Base-by-base conservation (phyloP, 2,888 invertebrate species). In the Eugnorisma glareosa region DNA sequence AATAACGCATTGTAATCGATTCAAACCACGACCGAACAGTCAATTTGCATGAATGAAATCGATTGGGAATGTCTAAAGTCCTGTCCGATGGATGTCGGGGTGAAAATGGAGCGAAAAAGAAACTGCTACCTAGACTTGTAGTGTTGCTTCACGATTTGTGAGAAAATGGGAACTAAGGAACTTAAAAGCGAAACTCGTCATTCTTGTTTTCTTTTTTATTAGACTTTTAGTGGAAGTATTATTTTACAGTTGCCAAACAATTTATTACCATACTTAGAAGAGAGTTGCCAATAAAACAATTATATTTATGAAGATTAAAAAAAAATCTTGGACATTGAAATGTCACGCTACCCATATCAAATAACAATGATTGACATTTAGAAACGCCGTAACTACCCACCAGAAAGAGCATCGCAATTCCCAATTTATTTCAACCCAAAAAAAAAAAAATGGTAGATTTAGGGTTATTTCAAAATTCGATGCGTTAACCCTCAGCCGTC, bases 401-500 rank as follows among this genome's bases (percentile, higher is more conserved):
- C 67, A 73, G 61, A 82, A 76, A 67, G 45, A 68, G 40, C 45
- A 73, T 67, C 40, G n/a, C 67, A 77, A 77, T 82, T 74, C 69
- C 54, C 63, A 66, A 79, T 86, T 79, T 79, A 76, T 79, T 72
- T 67, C 11, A 45, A 70, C 21, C 61, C 54, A 64, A 80, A 77
- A 79, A 80, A 64, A 80, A 77, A 79, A 80, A 79, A 78, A 82
- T 75, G 66, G 67, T 79, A 61, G 61, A 76, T 84, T 81, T 69
- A 73, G 74, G 83, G 79, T 80, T 88, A 82, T 85, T 88, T 85
- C 78, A 88, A 86, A 86, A 84, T 85, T 83, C 81, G 79, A 82
- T 85, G 84, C 82, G 88, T 86, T 85, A 88, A 86, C 87, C 86
- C 81, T 82, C 79, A 85, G 81, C 85, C 82, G 89, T 89, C 89